phyloP scores from a whole-genome alignment of 2,113 vertebrate genomes.

The Cettia cetti region DNA sequence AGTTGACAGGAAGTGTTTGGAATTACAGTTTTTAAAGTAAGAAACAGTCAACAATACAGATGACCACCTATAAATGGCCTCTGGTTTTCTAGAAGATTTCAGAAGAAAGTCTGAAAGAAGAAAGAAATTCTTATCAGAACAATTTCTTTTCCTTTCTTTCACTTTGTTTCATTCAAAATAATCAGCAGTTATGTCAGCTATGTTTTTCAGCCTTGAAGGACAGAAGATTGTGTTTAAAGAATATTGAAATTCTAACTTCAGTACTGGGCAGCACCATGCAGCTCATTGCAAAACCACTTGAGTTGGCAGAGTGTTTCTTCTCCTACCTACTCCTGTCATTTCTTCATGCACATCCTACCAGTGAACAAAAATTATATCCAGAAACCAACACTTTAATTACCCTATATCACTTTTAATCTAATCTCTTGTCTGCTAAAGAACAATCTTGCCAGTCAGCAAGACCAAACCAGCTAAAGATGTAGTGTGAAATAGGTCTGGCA shows the following conservation, averaged over 20 bases:
- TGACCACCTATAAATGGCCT: neutral
- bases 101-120: neutral
- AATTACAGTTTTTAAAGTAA: neutral
- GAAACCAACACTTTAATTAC: neutral
- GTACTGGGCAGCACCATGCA: neutral
- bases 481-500: neutral
- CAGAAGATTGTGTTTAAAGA: neutral
- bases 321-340: neutral
- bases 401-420: neutral
- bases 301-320: neutral
- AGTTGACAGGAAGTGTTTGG: neutral
- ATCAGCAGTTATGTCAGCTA: neutral
- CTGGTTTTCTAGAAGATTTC: neutral
- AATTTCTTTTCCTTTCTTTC: neutral
- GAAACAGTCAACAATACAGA: neutral
- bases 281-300: neutral
- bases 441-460: neutral
- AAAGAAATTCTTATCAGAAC: neutral
- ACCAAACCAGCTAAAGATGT: neutral
- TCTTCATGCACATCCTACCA: neutral
- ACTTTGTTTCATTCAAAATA: neutral
- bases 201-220: neutral
- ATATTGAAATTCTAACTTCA: neutral
- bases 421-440: neutral
- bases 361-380: neutral